Conservation (phyloP, 2,888 invertebrate genomes). For the Muschampia plurimacula region DNA sequence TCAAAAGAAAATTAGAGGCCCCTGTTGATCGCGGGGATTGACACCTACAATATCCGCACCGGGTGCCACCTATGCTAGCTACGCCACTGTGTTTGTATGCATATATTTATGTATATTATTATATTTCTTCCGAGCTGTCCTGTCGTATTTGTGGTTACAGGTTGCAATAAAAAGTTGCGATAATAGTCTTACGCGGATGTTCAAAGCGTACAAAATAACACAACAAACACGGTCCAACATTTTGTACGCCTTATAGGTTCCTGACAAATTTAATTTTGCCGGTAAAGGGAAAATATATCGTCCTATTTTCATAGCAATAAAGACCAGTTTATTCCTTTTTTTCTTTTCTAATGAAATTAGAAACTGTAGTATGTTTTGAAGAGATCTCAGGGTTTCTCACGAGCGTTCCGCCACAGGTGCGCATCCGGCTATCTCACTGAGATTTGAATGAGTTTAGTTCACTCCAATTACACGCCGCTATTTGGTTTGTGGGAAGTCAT, state of each 20-base stretch:
- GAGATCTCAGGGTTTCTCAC: slow-evolving; percentile 76
- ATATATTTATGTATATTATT: too few relatives aligned
- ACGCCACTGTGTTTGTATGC: too few relatives aligned
- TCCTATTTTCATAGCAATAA: slow-evolving; percentile 22
- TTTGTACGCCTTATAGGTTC: slow-evolving; percentile 64
- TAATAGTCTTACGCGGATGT: slow-evolving; percentile 77
- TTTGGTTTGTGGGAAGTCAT: slow-evolving; percentile 29
- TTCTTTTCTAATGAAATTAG: background rate
- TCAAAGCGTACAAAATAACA: slow-evolving; percentile 81
- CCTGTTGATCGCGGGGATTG: too few relatives aligned
- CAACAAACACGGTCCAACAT: slow-evolving; percentile 69
- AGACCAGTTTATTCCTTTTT: slow-evolving; percentile 4
- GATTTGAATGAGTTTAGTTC: slow-evolving; percentile 69
- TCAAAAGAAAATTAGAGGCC: too few relatives aligned
- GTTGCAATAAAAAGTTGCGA: slow-evolving; percentile 72
- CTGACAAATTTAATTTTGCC: slow-evolving; percentile 29
- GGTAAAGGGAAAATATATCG: background rate
- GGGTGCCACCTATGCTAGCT: too few relatives aligned
- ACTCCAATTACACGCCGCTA: slow-evolving; percentile 62
- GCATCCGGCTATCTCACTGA: slow-evolving; percentile 80
- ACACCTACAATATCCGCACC: too few relatives aligned
- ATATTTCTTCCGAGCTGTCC: background rate
- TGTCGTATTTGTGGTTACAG: slow-evolving; percentile 48
- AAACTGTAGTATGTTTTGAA: slow-evolving; percentile 35
- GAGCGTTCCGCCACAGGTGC: slow-evolving; percentile 75